phyloP scores from a whole-genome alignment of 1,140 invertebrate species.

The Arion vulgaris region DNA sequence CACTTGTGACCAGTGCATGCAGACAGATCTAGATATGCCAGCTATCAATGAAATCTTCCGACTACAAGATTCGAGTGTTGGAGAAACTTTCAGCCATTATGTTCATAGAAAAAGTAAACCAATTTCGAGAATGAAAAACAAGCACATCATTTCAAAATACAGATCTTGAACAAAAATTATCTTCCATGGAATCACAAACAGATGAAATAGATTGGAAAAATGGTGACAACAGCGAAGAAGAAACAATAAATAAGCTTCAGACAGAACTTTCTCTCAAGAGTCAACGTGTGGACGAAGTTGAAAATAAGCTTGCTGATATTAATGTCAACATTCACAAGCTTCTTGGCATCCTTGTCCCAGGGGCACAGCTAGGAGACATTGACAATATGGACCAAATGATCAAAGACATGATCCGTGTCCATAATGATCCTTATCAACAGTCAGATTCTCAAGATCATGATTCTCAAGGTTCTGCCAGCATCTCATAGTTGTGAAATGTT shows the following conservation, averaged over 20 bases:
- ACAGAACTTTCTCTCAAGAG: not conserved
- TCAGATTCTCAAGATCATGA: not conserved
- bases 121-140: not conserved
- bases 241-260: not conserved
- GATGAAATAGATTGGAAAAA: not conserved
- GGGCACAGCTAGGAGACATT: conserved; percentile 51
- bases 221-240: not conserved
- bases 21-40: not conserved
- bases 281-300: not conserved
- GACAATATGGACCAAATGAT: conserved; percentile 56
- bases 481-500: not conserved
- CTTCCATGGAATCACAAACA: not conserved
- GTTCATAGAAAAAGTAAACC: not conserved
- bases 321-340: conserved; percentile 53
- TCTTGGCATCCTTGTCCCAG: conserved; percentile 56
- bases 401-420: conserved; percentile 55
- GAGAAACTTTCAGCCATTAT: not conserved
- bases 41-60: not conserved
- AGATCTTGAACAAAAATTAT: not conserved
- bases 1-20: not conserved
- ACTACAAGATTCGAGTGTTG: not conserved
- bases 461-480: not conserved
- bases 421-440: not conserved
- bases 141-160: not conserved
- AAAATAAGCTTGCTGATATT: not conserved